A percentile compares a stretch with the other conserved stretches of the same genome.
phyloP scores from a whole-genome alignment of 2,113 vertebrate genomes.

The Myanophis thanlyinensis region DNA sequence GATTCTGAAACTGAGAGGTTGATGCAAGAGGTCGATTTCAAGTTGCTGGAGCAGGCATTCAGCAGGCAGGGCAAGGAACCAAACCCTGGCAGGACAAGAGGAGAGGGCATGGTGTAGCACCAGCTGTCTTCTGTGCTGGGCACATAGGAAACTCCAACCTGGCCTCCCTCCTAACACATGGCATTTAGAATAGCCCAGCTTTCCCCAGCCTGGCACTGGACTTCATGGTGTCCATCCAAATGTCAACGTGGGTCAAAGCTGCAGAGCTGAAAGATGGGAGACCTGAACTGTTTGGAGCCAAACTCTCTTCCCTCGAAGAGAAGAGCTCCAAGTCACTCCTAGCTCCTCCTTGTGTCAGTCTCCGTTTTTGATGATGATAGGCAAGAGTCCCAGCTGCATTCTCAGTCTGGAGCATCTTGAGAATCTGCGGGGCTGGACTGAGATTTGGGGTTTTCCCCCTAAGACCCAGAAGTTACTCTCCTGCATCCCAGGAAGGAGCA shows the following conservation, averaged over 20 bases:
- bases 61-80: constrained; percentile 92
- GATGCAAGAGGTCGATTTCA: constrained; percentile 88
- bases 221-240: background rate
- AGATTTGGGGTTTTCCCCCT: too few relatives aligned
- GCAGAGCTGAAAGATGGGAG: background rate
- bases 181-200: background rate
- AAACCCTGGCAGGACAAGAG: constrained; percentile 63
- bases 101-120: background rate
- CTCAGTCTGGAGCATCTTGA: background rate
- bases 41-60: constrained; percentile 72
- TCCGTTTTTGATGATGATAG: background rate
- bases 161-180: background rate
- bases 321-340: background rate
- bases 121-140: background rate
- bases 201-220: background rate
- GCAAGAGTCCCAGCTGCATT: background rate
- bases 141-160: background rate
- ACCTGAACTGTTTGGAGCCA: background rate
- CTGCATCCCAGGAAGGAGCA: background rate
- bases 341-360: too few relatives aligned
- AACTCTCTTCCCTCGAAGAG: background rate
- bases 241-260: background rate
- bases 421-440: background rate
- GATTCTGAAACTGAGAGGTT: constrained; percentile 75
- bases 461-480: background rate